Conservation (phyloP, 2,797 vertebrate species). For the Tympanoctomys barrerae region DNA sequence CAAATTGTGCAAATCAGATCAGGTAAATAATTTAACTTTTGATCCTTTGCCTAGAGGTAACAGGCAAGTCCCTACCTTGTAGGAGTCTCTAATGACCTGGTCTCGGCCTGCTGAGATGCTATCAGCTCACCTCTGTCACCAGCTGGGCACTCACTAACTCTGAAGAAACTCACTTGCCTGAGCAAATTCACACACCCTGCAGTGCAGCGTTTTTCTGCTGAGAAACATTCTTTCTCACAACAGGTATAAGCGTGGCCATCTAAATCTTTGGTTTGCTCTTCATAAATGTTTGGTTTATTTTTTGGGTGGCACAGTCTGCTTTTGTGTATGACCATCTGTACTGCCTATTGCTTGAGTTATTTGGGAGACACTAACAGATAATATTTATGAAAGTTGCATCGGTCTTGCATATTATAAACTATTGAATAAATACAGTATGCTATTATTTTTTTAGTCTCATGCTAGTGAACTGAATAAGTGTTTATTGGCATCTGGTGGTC, state of each 20-base stretch:
- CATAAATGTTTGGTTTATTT: background rate
- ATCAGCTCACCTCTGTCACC: accelerated
- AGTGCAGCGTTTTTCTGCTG: too few species aligned
- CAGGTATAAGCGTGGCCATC: accelerated
- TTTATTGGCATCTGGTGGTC: background rate
- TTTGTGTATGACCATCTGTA: background rate
- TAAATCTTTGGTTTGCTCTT: background rate
- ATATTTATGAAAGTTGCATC: background rate
- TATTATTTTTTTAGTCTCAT: background rate
- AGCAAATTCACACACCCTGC: too few species aligned
- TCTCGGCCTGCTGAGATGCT: background rate
- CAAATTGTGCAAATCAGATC: background rate
- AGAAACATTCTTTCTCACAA: background rate
- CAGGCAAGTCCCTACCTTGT: too few species aligned
- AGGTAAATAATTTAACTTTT: background rate
- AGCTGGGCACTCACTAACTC: too few species aligned
- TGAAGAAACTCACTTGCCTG: background rate
- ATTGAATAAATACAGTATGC: background rate
- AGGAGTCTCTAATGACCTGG: accelerated
- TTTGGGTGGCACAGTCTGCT: background rate
- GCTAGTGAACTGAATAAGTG: background rate
- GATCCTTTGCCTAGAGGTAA: background rate
- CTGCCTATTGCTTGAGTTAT: background rate
- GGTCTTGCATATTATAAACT: accelerated
- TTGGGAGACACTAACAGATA: background rate